Conservation (phyloP, 2,113 vertebrate genomes). For the cat (Felis catus) region F.catus_Fca126_mat1.0 CM031414.1:116092001-116092500, state of each 20-base stretch:
- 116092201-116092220: constrained; percentile 36
- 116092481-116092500: constrained; percentile 43
- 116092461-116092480: constrained; percentile 65
- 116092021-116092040: not conserved
- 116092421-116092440: not conserved
- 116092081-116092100: not conserved
- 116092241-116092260: constrained; percentile 42
- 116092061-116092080: not conserved
- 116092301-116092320: constrained; percentile 54
- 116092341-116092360: constrained; percentile 26
- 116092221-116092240: constrained; percentile 24
- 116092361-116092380: not conserved
- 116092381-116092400: constrained; percentile 29
- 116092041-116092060: not conserved
- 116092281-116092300: constrained; percentile 49
- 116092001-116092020: not conserved
- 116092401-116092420: constrained; percentile 38
- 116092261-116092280: constrained; percentile 62
- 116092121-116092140: not conserved
- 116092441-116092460: constrained; percentile 40
- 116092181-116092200: not conserved
- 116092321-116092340: constrained; percentile 27
- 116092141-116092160: not conserved
- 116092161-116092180: constrained; percentile 15
- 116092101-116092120: not conserved